These are phyloP conservation scores for Hyphantria cunea DNA, from an alignment of 1,140 invertebrate species.

Conservation along the genomic window DNA sequence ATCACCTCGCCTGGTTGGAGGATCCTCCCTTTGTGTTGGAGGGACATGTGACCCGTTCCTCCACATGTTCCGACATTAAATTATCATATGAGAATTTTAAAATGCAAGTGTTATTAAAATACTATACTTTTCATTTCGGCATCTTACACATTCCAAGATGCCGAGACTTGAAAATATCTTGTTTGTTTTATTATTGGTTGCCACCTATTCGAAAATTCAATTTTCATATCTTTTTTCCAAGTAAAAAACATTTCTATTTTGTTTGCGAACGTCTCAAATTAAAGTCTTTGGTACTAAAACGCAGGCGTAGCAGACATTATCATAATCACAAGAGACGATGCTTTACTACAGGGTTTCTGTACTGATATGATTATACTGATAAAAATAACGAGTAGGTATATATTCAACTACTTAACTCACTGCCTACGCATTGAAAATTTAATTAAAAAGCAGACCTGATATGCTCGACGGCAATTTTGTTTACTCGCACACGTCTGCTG, in stretches of 20 bases:
- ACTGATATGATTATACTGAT: constrained; percentile 35
- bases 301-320: constrained; percentile 42
- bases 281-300: constrained; percentile 45
- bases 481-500: constrained; percentile 11
- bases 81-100: too few relatives aligned
- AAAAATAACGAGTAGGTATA: constrained; percentile 35
- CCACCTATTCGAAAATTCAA: too few relatives aligned
- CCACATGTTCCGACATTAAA: too few relatives aligned
- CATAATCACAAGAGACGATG: constrained; percentile 34
- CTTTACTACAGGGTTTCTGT: background rate
- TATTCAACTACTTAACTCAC: constrained; percentile 36
- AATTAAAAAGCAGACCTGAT: constrained; percentile 62
- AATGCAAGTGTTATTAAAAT: too few relatives aligned
- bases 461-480: constrained; percentile 28
- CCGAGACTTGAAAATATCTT: too few relatives aligned
- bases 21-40: too few relatives aligned
- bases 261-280: constrained; percentile 13
- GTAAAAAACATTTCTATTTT: constrained; percentile 24
- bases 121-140: too few relatives aligned
- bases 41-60: too few relatives aligned
- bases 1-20: too few relatives aligned
- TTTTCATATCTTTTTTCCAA: background rate
- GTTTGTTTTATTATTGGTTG: too few relatives aligned
- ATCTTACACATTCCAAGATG: too few relatives aligned
- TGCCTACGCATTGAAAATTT: constrained; percentile 57